Base-by-base conservation (phyloP, 2,888 invertebrate species). In the Anodontia alba region DNA sequence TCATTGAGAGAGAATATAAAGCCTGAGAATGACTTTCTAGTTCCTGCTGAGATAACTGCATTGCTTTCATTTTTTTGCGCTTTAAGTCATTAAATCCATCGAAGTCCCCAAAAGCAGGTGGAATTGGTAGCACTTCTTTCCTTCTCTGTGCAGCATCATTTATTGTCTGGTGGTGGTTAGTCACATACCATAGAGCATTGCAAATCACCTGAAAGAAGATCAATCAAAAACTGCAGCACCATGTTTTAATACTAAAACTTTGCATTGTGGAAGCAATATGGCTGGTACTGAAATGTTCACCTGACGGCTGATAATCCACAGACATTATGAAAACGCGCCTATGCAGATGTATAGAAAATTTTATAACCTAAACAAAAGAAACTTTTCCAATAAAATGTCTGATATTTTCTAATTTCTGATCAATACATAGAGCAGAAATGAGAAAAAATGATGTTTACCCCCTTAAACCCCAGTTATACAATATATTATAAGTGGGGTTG, bases 1-100 rank as follows among this genome's bases (percentile, higher is more conserved):
- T 54, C 54, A 54, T 26, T n/a, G n/a, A n/a, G n/a, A n/a, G n/a
- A n/a, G n/a, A n/a, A n/a, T n/a, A n/a, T n/a, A 86, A 66, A 12
- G 78, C 78, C 62, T 83, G 66, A 23, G 42, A 26, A 51, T 86
- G 86, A 68, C 74, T 79, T 0, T 71, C 29, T 1, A 81, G 54
- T 2, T 76, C 71, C 3, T 23, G 1, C 20, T 29, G 29, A 42
- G 38, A 26, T 31, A 73, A 31, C 42, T 57, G 78, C 5, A 54
- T 70, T 42, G 42, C 42, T 42, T 76, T 76, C 38, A 23, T 12
- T 51, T 46, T 73, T 36, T 70, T 80, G 29, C 68, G 42, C 29
- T 72, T 77, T 20, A 62, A 1, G 12, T 77, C 49, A 46, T 77
- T 66, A 46, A 71, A 77, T 0, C 77, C 77, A 23, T 31, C 17